Percentiles rank a stretch among this genome's conserved stretches.
Evolutionary conservation across 2,113 vertebrate species (phyloP).

Genomic region (Pelvicachromis taeniatus): DNA sequence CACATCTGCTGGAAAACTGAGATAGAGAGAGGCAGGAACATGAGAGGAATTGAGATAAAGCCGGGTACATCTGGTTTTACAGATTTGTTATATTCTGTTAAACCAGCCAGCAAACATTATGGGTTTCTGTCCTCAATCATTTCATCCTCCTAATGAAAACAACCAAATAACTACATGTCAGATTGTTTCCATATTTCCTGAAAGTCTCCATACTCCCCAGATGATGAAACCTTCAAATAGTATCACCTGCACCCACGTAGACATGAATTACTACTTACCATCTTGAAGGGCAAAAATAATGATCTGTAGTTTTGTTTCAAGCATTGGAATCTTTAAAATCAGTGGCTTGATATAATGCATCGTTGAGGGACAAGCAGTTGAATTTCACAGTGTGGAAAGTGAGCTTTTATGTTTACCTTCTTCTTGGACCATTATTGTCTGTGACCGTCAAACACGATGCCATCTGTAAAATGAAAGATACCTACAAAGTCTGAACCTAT

Average conservation of each 20-base stretch:
- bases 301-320: background rate
- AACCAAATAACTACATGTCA: background rate
- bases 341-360: background rate
- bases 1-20: constrained; percentile 7
- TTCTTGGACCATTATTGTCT: background rate
- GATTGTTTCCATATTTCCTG: background rate
- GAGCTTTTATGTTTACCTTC: background rate
- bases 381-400: background rate
- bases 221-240: background rate
- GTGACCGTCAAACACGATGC: background rate
- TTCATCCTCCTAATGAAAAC: background rate
- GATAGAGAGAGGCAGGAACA: background rate
- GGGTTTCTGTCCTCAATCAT: background rate
- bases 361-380: background rate
- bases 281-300: background rate
- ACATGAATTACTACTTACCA: background rate
- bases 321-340: background rate
- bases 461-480: background rate
- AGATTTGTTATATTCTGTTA: background rate
- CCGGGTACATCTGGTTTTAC: background rate
- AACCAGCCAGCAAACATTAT: background rate
- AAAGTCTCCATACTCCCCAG: background rate
- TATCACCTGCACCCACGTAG: background rate
- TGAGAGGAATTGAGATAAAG: background rate
- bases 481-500: background rate